These are phyloP conservation scores for Dinomys branickii DNA, from an alignment of 2,113 vertebrate species.

Conservation along the genomic window DNA sequence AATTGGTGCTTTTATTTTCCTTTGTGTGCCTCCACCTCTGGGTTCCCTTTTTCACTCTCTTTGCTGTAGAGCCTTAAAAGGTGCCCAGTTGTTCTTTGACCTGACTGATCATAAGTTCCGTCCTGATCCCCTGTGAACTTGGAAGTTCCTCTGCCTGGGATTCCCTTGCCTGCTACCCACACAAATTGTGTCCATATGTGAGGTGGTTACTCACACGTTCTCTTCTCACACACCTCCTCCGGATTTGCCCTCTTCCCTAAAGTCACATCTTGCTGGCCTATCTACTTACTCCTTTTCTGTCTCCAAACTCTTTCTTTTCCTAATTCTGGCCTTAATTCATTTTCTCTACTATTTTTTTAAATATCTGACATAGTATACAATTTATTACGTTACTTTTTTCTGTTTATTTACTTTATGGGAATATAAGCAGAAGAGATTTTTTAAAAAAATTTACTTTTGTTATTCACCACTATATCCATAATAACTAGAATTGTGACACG, in stretches of 20 bases:
- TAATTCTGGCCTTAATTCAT: background rate
- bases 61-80: background rate
- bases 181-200: background rate
- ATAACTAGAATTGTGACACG: background rate
- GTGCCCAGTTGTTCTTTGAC: background rate
- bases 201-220: background rate
- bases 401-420: background rate
- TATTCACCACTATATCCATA: background rate
- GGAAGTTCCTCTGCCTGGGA: background rate
- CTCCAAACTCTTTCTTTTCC: background rate
- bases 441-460: background rate
- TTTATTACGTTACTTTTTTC: background rate
- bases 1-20: background rate
- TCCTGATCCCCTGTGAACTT: background rate
- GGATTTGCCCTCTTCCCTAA: background rate
- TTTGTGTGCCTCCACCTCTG: fast-evolving
- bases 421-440: background rate
- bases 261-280: background rate
- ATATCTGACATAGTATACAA: background rate
- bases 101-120: background rate
- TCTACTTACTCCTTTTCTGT: background rate
- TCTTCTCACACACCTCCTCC: background rate
- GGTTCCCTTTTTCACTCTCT: background rate
- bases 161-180: background rate
- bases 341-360: background rate